phyloP scores from a whole-genome alignment of 2,113 vertebrate genomes.

The Callorhinus ursinus region DNA sequence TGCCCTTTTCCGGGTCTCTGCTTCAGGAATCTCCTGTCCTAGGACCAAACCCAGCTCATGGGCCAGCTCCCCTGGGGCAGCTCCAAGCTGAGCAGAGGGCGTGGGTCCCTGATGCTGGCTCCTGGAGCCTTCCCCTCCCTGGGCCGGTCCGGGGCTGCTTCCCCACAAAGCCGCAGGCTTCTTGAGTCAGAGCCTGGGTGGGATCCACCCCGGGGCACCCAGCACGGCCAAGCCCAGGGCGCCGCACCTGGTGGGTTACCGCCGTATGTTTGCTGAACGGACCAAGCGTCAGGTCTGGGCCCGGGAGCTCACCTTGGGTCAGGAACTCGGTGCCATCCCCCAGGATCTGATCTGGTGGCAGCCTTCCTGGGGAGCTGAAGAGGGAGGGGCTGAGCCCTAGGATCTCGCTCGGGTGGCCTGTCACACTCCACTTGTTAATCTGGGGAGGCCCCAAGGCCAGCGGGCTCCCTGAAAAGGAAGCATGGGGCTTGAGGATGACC shows the following conservation, averaged over 20 bases:
- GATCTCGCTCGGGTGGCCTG: background rate
- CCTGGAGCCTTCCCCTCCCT: background rate
- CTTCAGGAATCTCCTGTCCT: background rate
- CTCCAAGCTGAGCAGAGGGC: background rate
- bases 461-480: slow-evolving; percentile 64
- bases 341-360: slow-evolving; percentile 72
- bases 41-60: background rate
- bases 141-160: background rate
- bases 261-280: background rate
- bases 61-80: background rate
- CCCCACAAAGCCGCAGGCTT: background rate
- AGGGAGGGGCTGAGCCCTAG: slow-evolving; percentile 85
- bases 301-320: slow-evolving; percentile 78
- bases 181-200: background rate
- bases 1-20: background rate
- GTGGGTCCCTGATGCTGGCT: background rate
- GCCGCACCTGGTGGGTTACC: accelerated
- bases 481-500: background rate
- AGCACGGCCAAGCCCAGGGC: background rate
- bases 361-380: slow-evolving; percentile 83
- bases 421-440: background rate
- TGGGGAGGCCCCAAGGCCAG: slow-evolving; percentile 45
- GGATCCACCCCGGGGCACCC: background rate
- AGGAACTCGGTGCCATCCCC: slow-evolving; percentile 78
- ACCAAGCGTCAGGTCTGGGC: background rate